Percentiles rank a stretch among this genome's conserved stretches.
Conservation (phyloP, 2,113 vertebrate genomes). For the Danio rerio region DNA sequence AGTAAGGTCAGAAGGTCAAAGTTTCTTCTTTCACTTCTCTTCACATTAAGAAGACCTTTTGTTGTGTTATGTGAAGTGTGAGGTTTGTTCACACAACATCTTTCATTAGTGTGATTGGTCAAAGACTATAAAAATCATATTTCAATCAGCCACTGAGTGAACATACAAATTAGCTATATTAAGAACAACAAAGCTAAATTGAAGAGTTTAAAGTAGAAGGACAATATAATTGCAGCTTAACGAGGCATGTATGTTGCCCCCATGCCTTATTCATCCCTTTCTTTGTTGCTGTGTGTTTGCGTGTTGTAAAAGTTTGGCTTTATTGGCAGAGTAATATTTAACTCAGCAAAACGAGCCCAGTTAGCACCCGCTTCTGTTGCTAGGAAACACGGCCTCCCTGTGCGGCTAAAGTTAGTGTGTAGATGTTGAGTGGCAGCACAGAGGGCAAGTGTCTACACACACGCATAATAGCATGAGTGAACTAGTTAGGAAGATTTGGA, state of each 20-base stretch:
- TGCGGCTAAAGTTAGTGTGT: conserved; percentile 50
- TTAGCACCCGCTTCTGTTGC: conserved; percentile 75
- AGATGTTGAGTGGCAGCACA: conserved; percentile 52
- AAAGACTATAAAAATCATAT: not conserved
- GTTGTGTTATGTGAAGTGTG: too few relatives aligned
- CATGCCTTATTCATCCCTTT: not conserved
- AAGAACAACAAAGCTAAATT: not conserved
- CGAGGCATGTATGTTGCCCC: not conserved
- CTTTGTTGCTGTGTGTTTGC: conserved; percentile 34
- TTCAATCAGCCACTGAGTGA: not conserved
- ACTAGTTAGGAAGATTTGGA: conserved; percentile 27
- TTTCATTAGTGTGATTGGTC: not conserved
- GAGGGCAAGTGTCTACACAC: conserved; percentile 36
- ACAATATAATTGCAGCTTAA: not conserved
- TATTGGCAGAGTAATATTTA: conserved; percentile 55
- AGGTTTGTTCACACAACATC: not conserved
- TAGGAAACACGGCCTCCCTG: conserved; percentile 72
- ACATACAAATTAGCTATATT: not conserved
- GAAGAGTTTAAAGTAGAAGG: not conserved
- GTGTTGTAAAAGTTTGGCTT: conserved; percentile 37
- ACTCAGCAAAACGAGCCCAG: conserved; percentile 60
- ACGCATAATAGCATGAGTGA: not conserved
- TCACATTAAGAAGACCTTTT: not conserved
- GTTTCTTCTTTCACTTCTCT: not conserved
- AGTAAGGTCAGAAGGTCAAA: not conserved